Evolutionary conservation across 37 sponge, comb jelly and placozoan species (phyloP), one percentile per base, ranked within the genome.

Genomic region (Crambe crambe): DNA sequence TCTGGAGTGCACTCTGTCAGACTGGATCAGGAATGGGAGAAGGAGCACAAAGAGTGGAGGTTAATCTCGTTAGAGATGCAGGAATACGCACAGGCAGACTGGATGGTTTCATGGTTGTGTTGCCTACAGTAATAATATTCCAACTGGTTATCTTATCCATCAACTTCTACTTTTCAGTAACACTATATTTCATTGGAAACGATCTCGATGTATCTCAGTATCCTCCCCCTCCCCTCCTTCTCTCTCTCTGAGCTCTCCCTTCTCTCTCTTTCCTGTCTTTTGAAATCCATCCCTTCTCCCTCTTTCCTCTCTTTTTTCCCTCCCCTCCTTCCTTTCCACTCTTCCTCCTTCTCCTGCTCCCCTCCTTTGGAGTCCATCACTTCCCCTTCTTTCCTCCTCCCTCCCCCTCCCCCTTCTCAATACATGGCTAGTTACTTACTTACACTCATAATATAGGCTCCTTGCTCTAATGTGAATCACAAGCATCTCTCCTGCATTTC

Each of bases 161-260:
- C 38, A 22, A 31, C 25, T 56, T 17, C 25, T 77, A 2, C 31
- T 34, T 37, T 41, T 35, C 66, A 88, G 89, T 83, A 37, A 70
- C 25, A 10, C n/a, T 88, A 32, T 60, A 9, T 23, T 83, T 88
- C 68, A 83, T 54, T 54, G 89, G 89, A 51, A 65, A 39, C 2
- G 58, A 77, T 62, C 56, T 88, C 35, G 74, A 88, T 71, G 73
- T 78, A 6, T 42, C 77, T 23, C 62, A 74, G 29, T 15, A 76
- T 22, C 84, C 89, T 41, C 23, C 56, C 18, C 56, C 18, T 54
- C 18, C 56, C 56, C 56, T 54, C 56, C 56, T 18, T 54, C 56
- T 54, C 56, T 54, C 56, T 18, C 56, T 18, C 56, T 18, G 17
- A 12, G 17, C 56, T 18, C 18, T 18, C 56, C 56, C 18, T 18